A percentile compares a stretch with the other conserved stretches of the same genome.
These are phyloP conservation scores for Morpho achilles DNA, from an alignment of 2,888 invertebrate genomes.

Conservation along the genomic window DNA sequence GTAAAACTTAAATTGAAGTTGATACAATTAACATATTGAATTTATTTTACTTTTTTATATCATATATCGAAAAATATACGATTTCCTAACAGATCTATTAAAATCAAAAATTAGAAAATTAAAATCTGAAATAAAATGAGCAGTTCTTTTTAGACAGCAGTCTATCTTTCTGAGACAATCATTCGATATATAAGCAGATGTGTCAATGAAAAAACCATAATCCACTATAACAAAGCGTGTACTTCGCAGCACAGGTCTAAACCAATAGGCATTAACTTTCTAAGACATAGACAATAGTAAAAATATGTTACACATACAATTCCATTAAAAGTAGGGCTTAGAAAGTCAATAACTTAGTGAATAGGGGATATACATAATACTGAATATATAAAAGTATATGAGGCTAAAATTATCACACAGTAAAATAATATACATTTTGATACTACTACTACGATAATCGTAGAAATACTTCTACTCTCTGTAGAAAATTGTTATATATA, in stretches of 20 bases:
- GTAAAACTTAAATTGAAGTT: no score
- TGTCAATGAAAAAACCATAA: not conserved
- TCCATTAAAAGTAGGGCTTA: not conserved
- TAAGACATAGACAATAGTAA: not conserved
- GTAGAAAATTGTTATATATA: constrained; percentile 23
- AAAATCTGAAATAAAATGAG: no score
- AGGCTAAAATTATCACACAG: constrained; percentile 3
- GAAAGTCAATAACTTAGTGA: constrained; percentile 9
- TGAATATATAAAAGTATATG: not conserved
- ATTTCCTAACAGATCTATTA: no score
- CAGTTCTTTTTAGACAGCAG: no score
- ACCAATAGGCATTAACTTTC: constrained; percentile 14
- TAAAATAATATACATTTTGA: not conserved
- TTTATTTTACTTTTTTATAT: no score
- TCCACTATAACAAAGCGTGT: constrained; percentile 19
- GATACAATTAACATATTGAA: no score
- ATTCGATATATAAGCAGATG: no score
- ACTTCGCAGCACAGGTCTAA: constrained; percentile 7
- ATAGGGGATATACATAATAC: constrained; percentile 5
- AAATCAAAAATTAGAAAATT: no score
- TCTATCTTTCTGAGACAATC: no score
- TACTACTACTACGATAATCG: no score
- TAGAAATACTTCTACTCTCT: constrained; percentile 20
- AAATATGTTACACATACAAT: not conserved
- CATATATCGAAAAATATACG: no score